Conservation (phyloP, 2,113 vertebrate genomes). For the Catharus fuscescens region DNA sequence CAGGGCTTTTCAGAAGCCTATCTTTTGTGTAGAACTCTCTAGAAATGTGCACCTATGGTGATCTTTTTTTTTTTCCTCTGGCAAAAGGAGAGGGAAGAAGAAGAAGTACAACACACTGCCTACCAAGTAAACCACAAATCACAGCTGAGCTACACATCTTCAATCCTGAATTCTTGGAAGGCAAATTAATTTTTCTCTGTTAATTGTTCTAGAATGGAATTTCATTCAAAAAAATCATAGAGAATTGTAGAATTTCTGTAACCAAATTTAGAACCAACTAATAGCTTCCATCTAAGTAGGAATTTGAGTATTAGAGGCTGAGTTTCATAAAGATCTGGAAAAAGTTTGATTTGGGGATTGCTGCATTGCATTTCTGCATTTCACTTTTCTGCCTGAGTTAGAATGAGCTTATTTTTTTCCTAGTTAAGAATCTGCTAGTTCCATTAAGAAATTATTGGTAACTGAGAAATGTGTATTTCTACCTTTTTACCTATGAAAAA, state of each 20-base stretch:
- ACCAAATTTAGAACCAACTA: background rate
- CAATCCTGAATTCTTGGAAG: background rate
- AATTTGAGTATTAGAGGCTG: background rate
- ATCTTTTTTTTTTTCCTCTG: background rate
- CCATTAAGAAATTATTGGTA: background rate
- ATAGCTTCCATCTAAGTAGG: background rate
- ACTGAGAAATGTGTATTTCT: background rate
- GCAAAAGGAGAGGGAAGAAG: background rate
- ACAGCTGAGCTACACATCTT: background rate
- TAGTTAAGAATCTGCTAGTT: background rate
- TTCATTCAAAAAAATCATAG: background rate
- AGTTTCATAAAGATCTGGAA: background rate
- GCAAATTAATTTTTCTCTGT: background rate
- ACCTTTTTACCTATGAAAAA: background rate
- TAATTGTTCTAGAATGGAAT: background rate
- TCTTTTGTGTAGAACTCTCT: background rate
- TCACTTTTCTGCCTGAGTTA: background rate
- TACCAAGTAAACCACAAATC: background rate
- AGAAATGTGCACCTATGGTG: background rate
- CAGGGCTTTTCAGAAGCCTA: constrained; percentile 15
- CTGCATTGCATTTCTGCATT: background rate
- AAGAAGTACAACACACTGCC: background rate
- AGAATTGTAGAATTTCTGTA: background rate
- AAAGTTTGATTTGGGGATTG: background rate
- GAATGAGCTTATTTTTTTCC: background rate